These are phyloP conservation scores for Nebria salina DNA, from an alignment of 2,888 invertebrate species.

Conservation along the genomic window DNA sequence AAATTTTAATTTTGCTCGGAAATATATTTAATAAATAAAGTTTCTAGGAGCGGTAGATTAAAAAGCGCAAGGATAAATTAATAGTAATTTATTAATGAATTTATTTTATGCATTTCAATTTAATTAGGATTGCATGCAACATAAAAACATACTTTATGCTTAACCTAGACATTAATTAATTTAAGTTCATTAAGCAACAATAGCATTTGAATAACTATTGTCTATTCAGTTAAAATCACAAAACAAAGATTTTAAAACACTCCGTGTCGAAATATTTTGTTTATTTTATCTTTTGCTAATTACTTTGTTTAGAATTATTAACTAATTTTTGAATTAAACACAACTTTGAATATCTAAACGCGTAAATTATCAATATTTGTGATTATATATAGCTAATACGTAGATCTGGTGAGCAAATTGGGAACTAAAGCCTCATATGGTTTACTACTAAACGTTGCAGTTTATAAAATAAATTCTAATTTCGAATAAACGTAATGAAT, in stretches of 20 bases:
- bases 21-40: not conserved
- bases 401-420: too few relatives aligned
- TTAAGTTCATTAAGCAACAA: not conserved
- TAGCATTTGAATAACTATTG: not conserved
- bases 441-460: too few relatives aligned
- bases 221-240: not conserved
- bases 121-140: not conserved
- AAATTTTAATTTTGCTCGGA: too few relatives aligned
- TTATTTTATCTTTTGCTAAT: not conserved
- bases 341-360: too few relatives aligned
- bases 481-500: too few relatives aligned
- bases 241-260: not conserved
- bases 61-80: not conserved
- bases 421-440: too few relatives aligned
- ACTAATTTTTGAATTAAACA: too few relatives aligned
- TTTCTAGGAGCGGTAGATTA: not conserved
- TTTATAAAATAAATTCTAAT: too few relatives aligned
- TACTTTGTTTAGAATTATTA: not conserved
- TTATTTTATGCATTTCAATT: not conserved
- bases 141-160: not conserved
- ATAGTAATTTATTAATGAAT: not conserved
- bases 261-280: not conserved
- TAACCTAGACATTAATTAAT: slow-evolving; percentile 1
- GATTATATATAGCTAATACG: too few relatives aligned
- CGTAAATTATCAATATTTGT: too few relatives aligned